Conservation (phyloP, 2,113 vertebrate genomes). For the Chlorodrepanis virens region DNA sequence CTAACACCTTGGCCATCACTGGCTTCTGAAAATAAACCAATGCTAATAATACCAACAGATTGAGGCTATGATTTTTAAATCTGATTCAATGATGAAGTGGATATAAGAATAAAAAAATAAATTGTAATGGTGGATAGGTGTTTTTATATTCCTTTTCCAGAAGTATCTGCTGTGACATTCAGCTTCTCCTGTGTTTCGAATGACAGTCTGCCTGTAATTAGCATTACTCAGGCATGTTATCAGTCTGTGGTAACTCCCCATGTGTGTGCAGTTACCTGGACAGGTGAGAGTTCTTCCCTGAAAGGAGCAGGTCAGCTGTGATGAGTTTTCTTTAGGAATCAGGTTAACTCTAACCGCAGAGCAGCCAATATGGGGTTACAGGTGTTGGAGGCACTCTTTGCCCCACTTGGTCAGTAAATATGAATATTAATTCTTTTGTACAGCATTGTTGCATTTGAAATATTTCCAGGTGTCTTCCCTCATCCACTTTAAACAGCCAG, state of each 20-base stretch:
- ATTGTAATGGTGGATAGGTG: neutral
- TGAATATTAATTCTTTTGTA: rapidly evolving
- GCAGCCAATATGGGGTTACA: rapidly evolving
- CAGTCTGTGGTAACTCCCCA: neutral
- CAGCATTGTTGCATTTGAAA: rapidly evolving
- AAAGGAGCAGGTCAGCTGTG: neutral
- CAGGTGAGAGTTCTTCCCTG: neutral
- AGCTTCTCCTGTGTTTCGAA: neutral
- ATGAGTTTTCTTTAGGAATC: neutral
- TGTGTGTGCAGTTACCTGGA: neutral
- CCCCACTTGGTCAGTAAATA: neutral
- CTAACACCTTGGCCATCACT: neutral
- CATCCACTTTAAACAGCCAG: neutral
- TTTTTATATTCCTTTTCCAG: neutral
- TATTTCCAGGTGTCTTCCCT: neutral
- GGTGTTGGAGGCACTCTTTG: neutral
- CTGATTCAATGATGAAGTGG: neutral
- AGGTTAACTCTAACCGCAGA: neutral
- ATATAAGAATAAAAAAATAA: neutral
- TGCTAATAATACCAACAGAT: no score
- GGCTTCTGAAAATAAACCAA: neutral
- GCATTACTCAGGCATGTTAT: rapidly evolving
- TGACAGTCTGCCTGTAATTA: neutral
- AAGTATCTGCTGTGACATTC: neutral
- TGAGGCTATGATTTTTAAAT: neutral